phyloP scores from a whole-genome alignment of 2,888 invertebrate genomes.

The Parnassius smintheus region DNA sequence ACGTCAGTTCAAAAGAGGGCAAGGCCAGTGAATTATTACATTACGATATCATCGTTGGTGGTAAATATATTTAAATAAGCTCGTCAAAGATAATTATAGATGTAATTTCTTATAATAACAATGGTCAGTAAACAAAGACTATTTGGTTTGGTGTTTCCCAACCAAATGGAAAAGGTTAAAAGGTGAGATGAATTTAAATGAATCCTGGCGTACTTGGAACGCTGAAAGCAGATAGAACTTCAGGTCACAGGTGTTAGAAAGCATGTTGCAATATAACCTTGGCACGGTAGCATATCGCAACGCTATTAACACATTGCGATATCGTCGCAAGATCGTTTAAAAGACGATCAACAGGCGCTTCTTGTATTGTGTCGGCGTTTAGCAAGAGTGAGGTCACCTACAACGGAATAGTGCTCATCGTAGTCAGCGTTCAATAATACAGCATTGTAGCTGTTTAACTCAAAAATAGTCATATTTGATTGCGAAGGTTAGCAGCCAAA shows the following conservation, averaged over 20 bases:
- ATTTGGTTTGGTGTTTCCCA: constrained; percentile 44
- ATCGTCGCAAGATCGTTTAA: constrained; percentile 73
- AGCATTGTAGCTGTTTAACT: constrained; percentile 62
- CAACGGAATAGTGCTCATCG: constrained; percentile 56
- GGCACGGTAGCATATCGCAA: constrained; percentile 68
- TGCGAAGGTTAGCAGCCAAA: constrained; percentile 46
- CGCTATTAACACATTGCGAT: constrained; percentile 64
- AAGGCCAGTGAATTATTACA: constrained; percentile 67
- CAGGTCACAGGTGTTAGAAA: constrained; percentile 72
- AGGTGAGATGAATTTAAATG: constrained; percentile 70
- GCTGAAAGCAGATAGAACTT: constrained; percentile 54
- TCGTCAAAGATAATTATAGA: constrained; percentile 20
- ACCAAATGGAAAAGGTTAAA: constrained; percentile 66
- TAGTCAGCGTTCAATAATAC: too few relatives aligned
- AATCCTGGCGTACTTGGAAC: constrained; percentile 48
- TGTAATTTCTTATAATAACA: constrained; percentile 38
- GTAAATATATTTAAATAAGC: constrained; percentile 33
- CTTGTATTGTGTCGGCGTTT: constrained; percentile 65
- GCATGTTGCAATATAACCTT: constrained; percentile 72
- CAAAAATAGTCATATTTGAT: constrained; percentile 71
- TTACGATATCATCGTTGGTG: constrained; percentile 52
- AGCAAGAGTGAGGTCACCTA: constrained; percentile 65
- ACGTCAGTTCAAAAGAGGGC: constrained; percentile 55
- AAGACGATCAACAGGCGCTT: constrained; percentile 73
- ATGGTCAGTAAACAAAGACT: constrained; percentile 45